phyloP scores from a whole-genome alignment of 2,888 invertebrate species.

The Glaucopsyche alexis region DNA sequence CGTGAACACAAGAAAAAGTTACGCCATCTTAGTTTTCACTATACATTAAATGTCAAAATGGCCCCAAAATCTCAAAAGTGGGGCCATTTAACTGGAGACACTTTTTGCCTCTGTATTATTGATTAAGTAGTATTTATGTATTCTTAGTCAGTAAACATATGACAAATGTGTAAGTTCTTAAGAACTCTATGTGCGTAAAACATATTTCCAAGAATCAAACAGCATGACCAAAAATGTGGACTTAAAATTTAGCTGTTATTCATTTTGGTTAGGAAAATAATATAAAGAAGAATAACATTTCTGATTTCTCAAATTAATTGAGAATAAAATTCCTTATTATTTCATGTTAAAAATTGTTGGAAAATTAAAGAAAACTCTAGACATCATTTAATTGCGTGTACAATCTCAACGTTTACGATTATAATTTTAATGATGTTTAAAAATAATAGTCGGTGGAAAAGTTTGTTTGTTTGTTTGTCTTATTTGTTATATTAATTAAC shows the following conservation, averaged over 20 bases:
- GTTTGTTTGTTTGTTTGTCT: neutral
- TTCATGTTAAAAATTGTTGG: neutral
- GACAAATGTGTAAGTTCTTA: neutral
- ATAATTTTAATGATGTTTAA: neutral
- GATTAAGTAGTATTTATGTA: neutral
- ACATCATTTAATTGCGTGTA: neutral
- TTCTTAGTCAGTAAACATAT: neutral
- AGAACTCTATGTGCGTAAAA: neutral
- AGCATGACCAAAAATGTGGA: neutral
- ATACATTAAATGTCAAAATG: too few species aligned
- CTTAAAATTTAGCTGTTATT: neutral
- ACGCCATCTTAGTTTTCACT: too few species aligned
- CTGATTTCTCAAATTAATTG: too few species aligned
- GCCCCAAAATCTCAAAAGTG: too few species aligned
- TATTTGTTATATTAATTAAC: neutral
- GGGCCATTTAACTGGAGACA: too few species aligned
- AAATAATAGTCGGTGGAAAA: neutral
- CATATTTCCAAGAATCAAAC: neutral
- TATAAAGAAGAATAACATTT: neutral
- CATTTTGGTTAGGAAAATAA: neutral
- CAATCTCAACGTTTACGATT: neutral
- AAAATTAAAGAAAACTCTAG: neutral
- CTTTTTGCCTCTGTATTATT: too few species aligned
- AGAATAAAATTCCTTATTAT: neutral
- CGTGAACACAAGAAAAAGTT: too few species aligned